These are phyloP conservation scores for Deilephila porcellus DNA, from an alignment of 2,888 invertebrate species.

Conservation along the genomic window DNA sequence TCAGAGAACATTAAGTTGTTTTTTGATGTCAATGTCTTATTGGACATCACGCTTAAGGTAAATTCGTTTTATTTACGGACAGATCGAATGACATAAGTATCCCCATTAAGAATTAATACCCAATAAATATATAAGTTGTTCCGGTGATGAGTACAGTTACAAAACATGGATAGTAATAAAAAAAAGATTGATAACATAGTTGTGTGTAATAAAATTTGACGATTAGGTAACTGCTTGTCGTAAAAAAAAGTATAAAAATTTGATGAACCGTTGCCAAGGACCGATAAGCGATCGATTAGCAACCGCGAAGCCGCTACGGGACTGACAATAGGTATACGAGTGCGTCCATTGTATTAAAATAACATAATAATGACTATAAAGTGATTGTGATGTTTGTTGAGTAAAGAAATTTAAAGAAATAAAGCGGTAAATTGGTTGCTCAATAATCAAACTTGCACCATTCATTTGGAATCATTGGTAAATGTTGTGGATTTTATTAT, in stretches of 20 bases:
- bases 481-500: too few relatives aligned
- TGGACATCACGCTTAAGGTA: not conserved
- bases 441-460: too few relatives aligned
- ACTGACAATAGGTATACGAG: conserved; percentile 36
- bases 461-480: too few relatives aligned
- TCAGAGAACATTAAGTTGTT: not conserved
- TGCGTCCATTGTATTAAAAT: not conserved
- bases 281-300: conserved; percentile 38
- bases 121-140: conserved; percentile 11
- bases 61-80: not conserved
- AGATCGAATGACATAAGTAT: not conserved
- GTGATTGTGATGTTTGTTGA: too few relatives aligned
- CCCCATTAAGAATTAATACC: conserved; percentile 12
- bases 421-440: too few relatives aligned
- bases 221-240: conserved; percentile 27
- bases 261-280: conserved; percentile 33
- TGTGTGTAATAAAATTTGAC: conserved; percentile 28
- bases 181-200: conserved; percentile 27
- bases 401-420: too few relatives aligned
- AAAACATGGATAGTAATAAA: conserved; percentile 18
- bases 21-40: not conserved
- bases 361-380: not conserved
- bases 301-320: not conserved
- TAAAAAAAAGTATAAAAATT: conserved; percentile 29
- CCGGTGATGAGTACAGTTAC: conserved; percentile 10